Percentiles rank a stretch among this genome's conserved stretches.
These are phyloP conservation scores for Chauna torquata DNA, from an alignment of 2,113 vertebrate species.

Conservation along the genomic window DNA sequence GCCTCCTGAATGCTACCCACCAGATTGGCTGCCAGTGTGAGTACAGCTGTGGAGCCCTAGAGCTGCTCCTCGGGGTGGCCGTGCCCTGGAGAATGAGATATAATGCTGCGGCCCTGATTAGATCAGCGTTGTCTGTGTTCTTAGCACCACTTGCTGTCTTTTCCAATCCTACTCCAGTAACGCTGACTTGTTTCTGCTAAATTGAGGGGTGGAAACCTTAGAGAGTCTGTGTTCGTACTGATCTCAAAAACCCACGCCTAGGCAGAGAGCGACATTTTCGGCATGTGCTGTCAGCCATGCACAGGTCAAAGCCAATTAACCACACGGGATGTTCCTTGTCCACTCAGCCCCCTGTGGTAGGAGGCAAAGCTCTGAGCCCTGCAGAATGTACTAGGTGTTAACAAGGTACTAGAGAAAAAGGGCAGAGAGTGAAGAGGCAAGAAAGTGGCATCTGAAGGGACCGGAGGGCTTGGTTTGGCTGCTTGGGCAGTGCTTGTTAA, in stretches of 20 bases:
- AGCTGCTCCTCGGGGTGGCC: fast-evolving
- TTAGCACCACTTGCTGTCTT: fast-evolving
- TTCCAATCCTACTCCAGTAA: fast-evolving
- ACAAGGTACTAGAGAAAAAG: fast-evolving
- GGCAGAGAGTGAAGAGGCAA: no score
- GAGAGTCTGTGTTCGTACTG: not conserved
- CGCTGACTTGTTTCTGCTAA: not conserved
- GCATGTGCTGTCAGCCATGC: fast-evolving
- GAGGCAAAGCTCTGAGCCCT: fast-evolving
- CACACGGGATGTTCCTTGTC: not conserved
- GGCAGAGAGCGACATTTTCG: not conserved
- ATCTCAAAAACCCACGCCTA: fast-evolving
- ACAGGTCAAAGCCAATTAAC: fast-evolving
- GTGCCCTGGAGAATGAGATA: fast-evolving
- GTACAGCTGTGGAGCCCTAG: conserved; percentile 20
- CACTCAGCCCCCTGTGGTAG: not conserved
- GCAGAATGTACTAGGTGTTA: fast-evolving
- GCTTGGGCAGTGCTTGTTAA: not conserved
- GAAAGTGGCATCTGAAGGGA: not conserved
- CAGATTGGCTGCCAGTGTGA: conserved; percentile 98
- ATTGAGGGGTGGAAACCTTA: not conserved
- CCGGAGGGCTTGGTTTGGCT: not conserved
- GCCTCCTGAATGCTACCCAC: conserved; percentile 94
- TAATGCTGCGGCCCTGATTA: fast-evolving
- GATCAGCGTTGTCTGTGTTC: fast-evolving